A percentile compares a stretch with the other conserved stretches of the same genome.
phyloP scores from a whole-genome alignment of 2,113 vertebrate species.

The Chloropsis hardwickii region DNA sequence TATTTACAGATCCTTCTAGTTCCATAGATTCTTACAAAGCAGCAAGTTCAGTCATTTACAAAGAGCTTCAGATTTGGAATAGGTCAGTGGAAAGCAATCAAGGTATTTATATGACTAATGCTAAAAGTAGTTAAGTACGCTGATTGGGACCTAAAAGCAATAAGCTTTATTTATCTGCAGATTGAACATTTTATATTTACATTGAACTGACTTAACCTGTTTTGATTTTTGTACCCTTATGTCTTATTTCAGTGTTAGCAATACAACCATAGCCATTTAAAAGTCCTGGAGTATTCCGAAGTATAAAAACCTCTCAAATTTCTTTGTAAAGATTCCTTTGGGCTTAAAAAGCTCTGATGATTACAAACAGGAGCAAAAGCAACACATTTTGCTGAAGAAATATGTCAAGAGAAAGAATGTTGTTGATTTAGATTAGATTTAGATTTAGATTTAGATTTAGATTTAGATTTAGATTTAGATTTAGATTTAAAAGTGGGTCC shows the following conservation, averaged over 20 bases:
- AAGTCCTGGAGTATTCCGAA: background rate
- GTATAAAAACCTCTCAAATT: background rate
- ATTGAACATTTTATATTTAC: background rate
- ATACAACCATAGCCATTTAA: background rate
- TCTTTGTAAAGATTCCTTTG: background rate
- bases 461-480: background rate
- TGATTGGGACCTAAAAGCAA: background rate
- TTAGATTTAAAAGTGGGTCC: background rate
- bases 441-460: background rate
- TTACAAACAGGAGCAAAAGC: background rate
- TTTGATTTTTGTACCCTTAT: background rate
- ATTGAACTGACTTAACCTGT: background rate
- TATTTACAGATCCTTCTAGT: background rate
- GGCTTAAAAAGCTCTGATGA: background rate
- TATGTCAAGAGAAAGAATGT: too few species aligned
- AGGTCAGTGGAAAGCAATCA: background rate
- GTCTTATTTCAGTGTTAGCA: background rate
- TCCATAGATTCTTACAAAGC: background rate
- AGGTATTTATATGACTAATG: background rate
- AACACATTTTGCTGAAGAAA: background rate
- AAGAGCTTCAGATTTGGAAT: background rate
- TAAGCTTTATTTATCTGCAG: background rate
- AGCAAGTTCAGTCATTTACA: background rate
- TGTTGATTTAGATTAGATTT: conserved; percentile 24
- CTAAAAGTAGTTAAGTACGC: background rate